A percentile compares a stretch with the other conserved stretches of the same genome.
Conservation (phyloP, 2,888 invertebrate species). For the Torymus aiolomorphi region DNA sequence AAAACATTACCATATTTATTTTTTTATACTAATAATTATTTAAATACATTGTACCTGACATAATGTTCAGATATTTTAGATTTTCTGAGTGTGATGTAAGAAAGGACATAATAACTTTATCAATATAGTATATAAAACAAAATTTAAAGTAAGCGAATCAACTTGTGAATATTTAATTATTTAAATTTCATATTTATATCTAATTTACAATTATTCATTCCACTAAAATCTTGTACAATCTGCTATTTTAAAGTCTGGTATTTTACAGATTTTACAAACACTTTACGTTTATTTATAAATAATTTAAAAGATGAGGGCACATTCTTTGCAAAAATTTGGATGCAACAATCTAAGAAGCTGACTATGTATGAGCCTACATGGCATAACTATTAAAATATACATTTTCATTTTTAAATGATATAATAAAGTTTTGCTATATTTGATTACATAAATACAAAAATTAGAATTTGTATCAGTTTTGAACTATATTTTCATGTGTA, state of each 20-base stretch:
- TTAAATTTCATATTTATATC: constrained; percentile 29
- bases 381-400: constrained; percentile 44
- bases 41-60: too few relatives aligned
- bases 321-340: constrained; percentile 9
- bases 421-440: constrained; percentile 32
- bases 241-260: constrained; percentile 37
- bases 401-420: constrained; percentile 23
- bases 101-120: constrained; percentile 44
- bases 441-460: constrained; percentile 45
- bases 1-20: too few relatives aligned
- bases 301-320: constrained; percentile 37
- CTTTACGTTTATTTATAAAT: constrained; percentile 20
- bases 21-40: too few relatives aligned
- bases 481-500: constrained; percentile 15
- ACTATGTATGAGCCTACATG: constrained; percentile 23
- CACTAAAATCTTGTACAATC: constrained; percentile 32
- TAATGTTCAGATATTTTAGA: constrained; percentile 32
- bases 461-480: constrained; percentile 47
- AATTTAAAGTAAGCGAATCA: constrained; percentile 26
- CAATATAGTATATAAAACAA: constrained; percentile 41
- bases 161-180: constrained; percentile 45
- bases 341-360: constrained; percentile 18
- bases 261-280: constrained; percentile 52
- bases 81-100: constrained; percentile 26
- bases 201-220: constrained; percentile 52